phyloP scores from a whole-genome alignment of 2,113 vertebrate species.

The Vidua chalybeata region DNA sequence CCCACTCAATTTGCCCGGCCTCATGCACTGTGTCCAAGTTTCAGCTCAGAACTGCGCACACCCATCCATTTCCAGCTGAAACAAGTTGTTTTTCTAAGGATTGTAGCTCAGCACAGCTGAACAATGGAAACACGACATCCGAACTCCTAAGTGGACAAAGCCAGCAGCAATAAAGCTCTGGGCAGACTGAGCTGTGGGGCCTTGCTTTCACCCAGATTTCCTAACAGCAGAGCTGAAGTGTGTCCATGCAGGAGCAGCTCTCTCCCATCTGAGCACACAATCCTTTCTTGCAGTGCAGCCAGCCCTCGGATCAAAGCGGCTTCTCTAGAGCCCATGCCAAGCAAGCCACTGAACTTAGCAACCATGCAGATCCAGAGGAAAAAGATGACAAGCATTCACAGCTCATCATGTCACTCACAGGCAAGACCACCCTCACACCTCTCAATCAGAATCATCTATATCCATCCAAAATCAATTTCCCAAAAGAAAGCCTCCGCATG shows the following conservation, averaged over 20 bases:
- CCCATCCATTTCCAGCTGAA: conserved; percentile 15
- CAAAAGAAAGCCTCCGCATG: not conserved
- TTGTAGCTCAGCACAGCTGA: not conserved
- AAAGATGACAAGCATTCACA: not conserved
- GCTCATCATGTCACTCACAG: not conserved
- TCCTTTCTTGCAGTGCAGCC: not conserved
- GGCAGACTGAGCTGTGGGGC: not conserved
- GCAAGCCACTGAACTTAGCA: not conserved
- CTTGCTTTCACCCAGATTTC: not conserved
- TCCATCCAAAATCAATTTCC: not conserved
- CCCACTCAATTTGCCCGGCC: not conserved
- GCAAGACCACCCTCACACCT: not conserved
- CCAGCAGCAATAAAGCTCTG: not conserved
- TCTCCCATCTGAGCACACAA: not conserved
- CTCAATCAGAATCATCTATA: accelerated
- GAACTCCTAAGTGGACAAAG: not conserved
- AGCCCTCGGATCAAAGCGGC: not conserved
- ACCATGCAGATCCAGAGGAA: not conserved
- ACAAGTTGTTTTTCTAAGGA: conserved; percentile 10
- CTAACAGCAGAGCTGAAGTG: not conserved
- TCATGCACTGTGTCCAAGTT: not conserved
- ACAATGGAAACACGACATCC: not conserved
- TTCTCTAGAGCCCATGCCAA: not conserved
- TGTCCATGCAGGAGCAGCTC: not conserved
- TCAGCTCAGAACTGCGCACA: not conserved